Conservation (phyloP, 2,888 invertebrate genomes). For the Parasteatoda lunata region DNA sequence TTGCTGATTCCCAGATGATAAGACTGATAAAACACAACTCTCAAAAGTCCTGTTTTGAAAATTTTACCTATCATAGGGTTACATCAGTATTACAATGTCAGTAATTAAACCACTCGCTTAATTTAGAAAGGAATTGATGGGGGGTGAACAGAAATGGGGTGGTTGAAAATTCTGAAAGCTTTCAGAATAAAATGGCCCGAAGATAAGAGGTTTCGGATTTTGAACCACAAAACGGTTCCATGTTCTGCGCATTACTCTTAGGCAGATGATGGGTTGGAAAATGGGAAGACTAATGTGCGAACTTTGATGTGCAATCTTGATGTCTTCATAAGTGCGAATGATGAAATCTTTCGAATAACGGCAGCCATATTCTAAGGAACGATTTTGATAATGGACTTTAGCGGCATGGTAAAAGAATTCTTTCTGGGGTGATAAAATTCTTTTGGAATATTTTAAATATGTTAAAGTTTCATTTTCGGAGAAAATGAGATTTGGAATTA, state of each 20-base stretch:
- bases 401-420: background rate
- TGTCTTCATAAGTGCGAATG: slow-evolving; percentile 58
- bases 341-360: slow-evolving; percentile 47
- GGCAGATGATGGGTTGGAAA: slow-evolving; percentile 19
- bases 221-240: slow-evolving; percentile 39
- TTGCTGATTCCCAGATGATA: background rate
- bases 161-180: slow-evolving; percentile 47
- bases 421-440: background rate
- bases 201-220: slow-evolving; percentile 62
- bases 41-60: background rate
- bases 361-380: slow-evolving; percentile 26
- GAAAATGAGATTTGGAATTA: no score
- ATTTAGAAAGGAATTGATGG: slow-evolving; percentile 38
- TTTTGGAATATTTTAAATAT: no score
- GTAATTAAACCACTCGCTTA: slow-evolving; percentile 49
- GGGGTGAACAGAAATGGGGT: slow-evolving; percentile 13
- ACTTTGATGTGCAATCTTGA: slow-evolving; percentile 23
- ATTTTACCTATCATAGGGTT: background rate
- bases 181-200: slow-evolving; percentile 54
- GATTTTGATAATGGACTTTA: slow-evolving; percentile 42
- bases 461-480: no score
- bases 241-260: slow-evolving; percentile 26
- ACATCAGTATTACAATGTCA: background rate
- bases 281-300: slow-evolving; percentile 37
- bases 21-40: background rate